A percentile compares a stretch with the other conserved stretches of the same genome.
phyloP scores from a whole-genome alignment of 2,888 invertebrate genomes.

The Oscheius myriophilus region DNA sequence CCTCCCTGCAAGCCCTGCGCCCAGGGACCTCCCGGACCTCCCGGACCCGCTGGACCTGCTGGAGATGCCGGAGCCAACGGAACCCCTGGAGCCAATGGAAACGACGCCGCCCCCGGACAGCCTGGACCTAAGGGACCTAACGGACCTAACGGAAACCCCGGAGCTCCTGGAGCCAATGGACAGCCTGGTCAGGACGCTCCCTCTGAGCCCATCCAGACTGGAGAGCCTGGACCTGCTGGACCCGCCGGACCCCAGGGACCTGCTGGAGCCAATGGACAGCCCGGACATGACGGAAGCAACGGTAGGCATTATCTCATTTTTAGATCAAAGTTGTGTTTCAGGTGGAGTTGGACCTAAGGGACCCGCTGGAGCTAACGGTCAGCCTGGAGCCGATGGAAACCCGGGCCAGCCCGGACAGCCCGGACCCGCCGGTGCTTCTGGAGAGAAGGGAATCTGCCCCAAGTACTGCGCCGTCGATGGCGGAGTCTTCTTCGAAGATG shows the following conservation, averaged over 20 bases:
- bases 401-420: constrained; percentile 26
- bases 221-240: constrained; percentile 58
- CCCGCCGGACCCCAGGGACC: constrained; percentile 57
- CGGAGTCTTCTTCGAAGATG: constrained; percentile 70
- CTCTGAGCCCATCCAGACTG: constrained; percentile 53
- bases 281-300: constrained; percentile 51
- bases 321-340: background rate
- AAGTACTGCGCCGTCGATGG: constrained; percentile 50
- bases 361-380: constrained; percentile 62
- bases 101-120: constrained; percentile 54
- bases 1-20: constrained; percentile 62
- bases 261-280: constrained; percentile 51
- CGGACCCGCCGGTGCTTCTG: constrained; percentile 27
- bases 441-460: constrained; percentile 37
- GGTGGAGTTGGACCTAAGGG: constrained; percentile 59
- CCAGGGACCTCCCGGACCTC: constrained; percentile 53
- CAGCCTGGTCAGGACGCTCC: constrained; percentile 56
- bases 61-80: constrained; percentile 48
- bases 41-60: constrained; percentile 51
- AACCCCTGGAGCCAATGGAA: constrained; percentile 49
- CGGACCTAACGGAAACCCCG: constrained; percentile 49
- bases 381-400: constrained; percentile 53
- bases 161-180: constrained; percentile 60
- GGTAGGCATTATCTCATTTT: constrained; percentile 10
- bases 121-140: constrained; percentile 57